Conservation (phyloP, 2,888 invertebrate species). For the Lepidocyrtoides sp. region DNA sequence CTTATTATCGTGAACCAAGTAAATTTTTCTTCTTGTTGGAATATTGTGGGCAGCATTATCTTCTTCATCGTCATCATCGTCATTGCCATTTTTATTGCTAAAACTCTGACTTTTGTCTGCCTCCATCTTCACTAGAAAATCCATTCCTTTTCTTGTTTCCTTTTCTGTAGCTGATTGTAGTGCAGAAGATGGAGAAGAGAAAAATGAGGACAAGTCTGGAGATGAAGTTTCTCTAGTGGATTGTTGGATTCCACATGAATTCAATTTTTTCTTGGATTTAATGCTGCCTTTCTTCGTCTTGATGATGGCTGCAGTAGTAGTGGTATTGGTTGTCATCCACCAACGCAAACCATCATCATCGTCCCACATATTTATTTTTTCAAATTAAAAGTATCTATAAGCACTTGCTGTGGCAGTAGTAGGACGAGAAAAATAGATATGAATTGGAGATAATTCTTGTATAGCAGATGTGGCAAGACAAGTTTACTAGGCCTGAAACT, state of each 20-base stretch:
- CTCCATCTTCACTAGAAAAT: background rate
- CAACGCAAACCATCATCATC: slow-evolving; percentile 51
- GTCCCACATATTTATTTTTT: slow-evolving; percentile 50
- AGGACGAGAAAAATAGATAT: background rate
- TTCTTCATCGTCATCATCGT: background rate
- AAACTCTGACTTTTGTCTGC: background rate
- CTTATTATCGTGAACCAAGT: background rate
- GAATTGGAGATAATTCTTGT: too few species aligned
- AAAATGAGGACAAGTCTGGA: background rate
- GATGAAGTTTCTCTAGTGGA: background rate
- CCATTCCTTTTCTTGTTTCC: background rate
- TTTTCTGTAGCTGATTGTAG: background rate
- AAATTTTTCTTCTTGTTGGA: background rate
- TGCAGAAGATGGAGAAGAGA: background rate
- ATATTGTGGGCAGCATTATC: background rate
- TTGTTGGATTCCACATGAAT: slow-evolving; percentile 32
- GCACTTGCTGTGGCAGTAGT: background rate
- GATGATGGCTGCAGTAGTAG: background rate
- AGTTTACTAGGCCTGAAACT: background rate
- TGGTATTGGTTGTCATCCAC: background rate
- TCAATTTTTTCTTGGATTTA: slow-evolving; percentile 14
- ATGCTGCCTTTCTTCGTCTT: background rate
- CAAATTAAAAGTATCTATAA: background rate
- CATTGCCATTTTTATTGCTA: slow-evolving; percentile 21
- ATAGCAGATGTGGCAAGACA: too few species aligned